phyloP scores from a whole-genome alignment of 2,113 vertebrate genomes.

The Tachysurus vachellii region DNA sequence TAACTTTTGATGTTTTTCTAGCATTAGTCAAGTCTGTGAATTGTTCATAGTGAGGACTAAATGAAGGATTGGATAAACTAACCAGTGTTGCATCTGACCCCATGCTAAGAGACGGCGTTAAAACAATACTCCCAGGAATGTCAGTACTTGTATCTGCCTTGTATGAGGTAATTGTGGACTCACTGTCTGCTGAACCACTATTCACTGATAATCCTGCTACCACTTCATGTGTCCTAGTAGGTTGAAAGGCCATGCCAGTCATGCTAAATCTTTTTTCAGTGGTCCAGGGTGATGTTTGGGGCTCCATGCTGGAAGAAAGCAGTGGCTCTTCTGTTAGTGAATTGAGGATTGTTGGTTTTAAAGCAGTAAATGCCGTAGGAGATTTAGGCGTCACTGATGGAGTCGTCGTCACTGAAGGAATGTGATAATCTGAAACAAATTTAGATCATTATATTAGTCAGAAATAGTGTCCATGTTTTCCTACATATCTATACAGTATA shows the following conservation, averaged over 20 bases:
- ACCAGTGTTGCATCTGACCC: background rate
- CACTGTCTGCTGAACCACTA: background rate
- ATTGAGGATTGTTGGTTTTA: background rate
- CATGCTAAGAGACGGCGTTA: constrained; percentile 13
- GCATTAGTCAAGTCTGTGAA: background rate
- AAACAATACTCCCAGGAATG: background rate
- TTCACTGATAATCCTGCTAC: background rate
- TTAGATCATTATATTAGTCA: background rate
- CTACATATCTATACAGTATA: too few relatives aligned
- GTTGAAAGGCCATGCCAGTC: background rate
- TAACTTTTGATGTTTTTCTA: background rate
- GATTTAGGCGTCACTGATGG: constrained; percentile 8
- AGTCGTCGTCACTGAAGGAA: background rate
- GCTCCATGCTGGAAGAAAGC: background rate
- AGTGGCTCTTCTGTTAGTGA: background rate
- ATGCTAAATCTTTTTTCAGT: constrained; percentile 14
- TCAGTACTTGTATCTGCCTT: background rate
- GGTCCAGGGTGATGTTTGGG: constrained; percentile 8
- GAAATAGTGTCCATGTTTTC: background rate
- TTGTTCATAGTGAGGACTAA: background rate
- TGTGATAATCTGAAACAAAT: constrained; percentile 36
- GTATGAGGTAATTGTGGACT: background rate
- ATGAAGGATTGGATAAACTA: background rate
- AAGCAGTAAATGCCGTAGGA: background rate
- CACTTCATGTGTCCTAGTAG: background rate